Conservation (phyloP, 2,113 vertebrate species). For the Willisornis vidua region DNA sequence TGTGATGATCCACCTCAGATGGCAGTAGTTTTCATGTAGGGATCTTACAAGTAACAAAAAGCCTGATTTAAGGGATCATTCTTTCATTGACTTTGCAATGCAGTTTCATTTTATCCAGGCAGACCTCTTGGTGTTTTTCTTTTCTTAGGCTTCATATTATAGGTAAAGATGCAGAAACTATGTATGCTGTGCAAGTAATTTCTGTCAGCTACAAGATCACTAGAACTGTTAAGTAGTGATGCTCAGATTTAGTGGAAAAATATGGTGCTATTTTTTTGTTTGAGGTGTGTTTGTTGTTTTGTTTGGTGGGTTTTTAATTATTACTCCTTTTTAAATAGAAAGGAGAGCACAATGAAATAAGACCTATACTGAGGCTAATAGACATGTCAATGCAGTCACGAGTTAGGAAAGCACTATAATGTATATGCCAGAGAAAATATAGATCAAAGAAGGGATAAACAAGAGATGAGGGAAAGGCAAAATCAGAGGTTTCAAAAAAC, state of each 20-base stretch:
- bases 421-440: neutral
- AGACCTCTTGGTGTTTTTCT: neutral
- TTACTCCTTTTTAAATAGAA: neutral
- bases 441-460: neutral
- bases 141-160: neutral
- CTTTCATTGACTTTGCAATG: neutral
- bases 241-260: neutral
- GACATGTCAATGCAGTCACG: neutral
- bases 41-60: neutral
- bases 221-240: neutral
- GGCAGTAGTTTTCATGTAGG: neutral
- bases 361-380: neutral
- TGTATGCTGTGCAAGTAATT: neutral
- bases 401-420: neutral
- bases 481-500: neutral
- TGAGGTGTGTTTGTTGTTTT: accelerated
- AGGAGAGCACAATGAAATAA: neutral
- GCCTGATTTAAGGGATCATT: neutral
- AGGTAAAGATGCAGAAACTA: neutral
- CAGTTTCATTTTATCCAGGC: neutral
- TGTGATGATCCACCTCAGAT: neutral
- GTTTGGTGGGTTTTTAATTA: neutral
- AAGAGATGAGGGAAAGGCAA: neutral
- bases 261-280: neutral
- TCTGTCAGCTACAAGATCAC: neutral